phyloP scores from a whole-genome alignment of 23 tunicate species.

The Diplosoma virens region DNA sequence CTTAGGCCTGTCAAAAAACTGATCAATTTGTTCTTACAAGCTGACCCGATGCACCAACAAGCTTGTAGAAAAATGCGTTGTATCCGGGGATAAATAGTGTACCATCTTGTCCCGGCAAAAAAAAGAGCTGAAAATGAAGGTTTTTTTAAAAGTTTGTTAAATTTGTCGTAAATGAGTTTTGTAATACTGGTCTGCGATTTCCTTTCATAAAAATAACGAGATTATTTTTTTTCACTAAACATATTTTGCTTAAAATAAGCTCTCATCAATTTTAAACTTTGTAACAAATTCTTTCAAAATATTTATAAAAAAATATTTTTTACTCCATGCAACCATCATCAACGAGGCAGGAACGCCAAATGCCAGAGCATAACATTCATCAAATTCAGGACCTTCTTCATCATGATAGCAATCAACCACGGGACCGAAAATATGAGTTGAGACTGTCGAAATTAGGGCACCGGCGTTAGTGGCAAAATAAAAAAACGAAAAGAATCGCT shows the following conservation, averaged over 20 bases:
- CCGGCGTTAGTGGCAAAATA: constrained; percentile 88
- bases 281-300: too few species aligned
- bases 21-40: constrained; percentile 62
- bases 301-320: too few species aligned
- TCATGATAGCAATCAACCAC: constrained; percentile 76
- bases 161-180: too few species aligned
- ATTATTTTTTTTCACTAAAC: too few species aligned
- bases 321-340: constrained; percentile 71
- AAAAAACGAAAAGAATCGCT: constrained; percentile 77
- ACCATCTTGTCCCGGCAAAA: constrained; percentile 51
- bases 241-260: too few species aligned
- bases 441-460: constrained; percentile 60
- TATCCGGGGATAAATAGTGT: constrained; percentile 22
- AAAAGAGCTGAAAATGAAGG: constrained; percentile 31
- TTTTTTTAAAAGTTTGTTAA: neutral
- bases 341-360: constrained; percentile 81
- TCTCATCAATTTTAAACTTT: too few species aligned
- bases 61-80: constrained; percentile 61
- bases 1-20: constrained; percentile 45
- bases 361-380: constrained; percentile 90
- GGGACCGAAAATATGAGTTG: constrained; percentile 80
- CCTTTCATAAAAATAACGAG: too few species aligned
- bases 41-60: constrained; percentile 72
- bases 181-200: too few species aligned
- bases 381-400: constrained; percentile 43